These are phyloP conservation scores for Centropus unirufus DNA, from an alignment of 2,113 vertebrate species.

Conservation along the genomic window DNA sequence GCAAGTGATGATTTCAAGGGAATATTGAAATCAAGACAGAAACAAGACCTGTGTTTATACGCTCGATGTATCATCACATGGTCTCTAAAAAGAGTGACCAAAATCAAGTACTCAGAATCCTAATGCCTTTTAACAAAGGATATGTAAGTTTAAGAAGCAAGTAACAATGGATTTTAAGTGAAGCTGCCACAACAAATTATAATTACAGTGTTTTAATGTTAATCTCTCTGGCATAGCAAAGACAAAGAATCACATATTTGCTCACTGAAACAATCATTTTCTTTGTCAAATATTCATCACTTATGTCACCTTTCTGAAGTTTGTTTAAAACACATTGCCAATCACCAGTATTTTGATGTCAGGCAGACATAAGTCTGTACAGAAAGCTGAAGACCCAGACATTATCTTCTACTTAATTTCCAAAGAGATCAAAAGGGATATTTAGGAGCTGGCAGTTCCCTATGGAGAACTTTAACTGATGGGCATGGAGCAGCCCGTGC, in stretches of 20 bases:
- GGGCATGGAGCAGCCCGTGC: not conserved
- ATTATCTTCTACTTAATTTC: not conserved
- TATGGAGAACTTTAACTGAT: not conserved
- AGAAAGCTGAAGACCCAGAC: not conserved
- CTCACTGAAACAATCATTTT: not conserved
- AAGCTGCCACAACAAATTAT: not conserved
- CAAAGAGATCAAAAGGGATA: not conserved
- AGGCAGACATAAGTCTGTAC: not conserved
- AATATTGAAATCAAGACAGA: not conserved
- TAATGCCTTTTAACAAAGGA: not conserved
- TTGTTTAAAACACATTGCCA: not conserved
- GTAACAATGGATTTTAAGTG: not conserved
- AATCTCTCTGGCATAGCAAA: not conserved
- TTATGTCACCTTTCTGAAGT: not conserved
- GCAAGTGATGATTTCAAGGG: not conserved
- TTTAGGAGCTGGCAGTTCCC: not conserved
- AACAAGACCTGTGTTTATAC: not conserved
- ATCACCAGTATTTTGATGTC: not conserved
- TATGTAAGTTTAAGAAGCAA: not conserved
- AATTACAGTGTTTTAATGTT: not conserved
- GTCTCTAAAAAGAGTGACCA: not conserved
- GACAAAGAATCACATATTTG: not conserved
- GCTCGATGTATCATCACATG: not conserved
- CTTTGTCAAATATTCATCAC: constrained; percentile 12
- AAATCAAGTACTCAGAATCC: not conserved